A percentile compares a stretch with the other conserved stretches of the same genome.
Conservation (phyloP, 2,888 invertebrate species). For the Gari tellinella region DNA sequence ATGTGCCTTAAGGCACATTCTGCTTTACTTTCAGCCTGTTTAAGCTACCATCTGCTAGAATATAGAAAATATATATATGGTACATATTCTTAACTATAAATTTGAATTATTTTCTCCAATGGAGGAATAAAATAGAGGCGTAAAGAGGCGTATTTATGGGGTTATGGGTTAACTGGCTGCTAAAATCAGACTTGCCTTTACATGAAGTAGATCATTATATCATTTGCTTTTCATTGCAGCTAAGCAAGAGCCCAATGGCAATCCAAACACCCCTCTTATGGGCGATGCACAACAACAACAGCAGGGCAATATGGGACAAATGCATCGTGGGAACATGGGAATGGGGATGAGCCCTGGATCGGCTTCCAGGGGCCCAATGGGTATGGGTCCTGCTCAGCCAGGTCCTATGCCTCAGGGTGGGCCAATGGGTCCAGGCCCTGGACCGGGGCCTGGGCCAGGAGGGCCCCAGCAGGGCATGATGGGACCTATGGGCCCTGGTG, state of each 20-base stretch:
- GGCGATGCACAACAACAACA: slow-evolving; percentile 30
- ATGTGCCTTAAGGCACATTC: too few relatives aligned
- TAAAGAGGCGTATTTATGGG: too few relatives aligned
- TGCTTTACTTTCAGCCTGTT: too few relatives aligned
- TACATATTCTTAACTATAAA: too few relatives aligned
- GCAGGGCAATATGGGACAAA: slow-evolving; percentile 12
- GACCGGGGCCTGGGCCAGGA: slow-evolving; percentile 30
- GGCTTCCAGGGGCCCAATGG: slow-evolving; percentile 23
- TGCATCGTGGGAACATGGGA: slow-evolving; percentile 26
- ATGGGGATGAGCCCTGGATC: slow-evolving; percentile 50
- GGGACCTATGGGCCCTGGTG: slow-evolving; percentile 42
- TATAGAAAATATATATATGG: too few relatives aligned
- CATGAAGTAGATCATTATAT: too few relatives aligned
- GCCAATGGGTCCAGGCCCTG: slow-evolving; percentile 26
- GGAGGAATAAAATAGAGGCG: too few relatives aligned
- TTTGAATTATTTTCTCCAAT: too few relatives aligned
- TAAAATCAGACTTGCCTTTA: too few relatives aligned
- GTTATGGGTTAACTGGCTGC: too few relatives aligned
- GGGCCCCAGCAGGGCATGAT: slow-evolving; percentile 5
- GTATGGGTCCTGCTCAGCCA: slow-evolving; percentile 18
- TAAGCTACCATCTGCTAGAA: too few relatives aligned
- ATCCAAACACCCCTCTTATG: slow-evolving; percentile 51
- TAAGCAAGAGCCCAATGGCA: slow-evolving; percentile 55
- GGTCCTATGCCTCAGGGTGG: slow-evolving; percentile 34
- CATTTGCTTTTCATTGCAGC: slow-evolving; percentile 31